Evolutionary conservation across 53 echinoderm and acorn worm genomes (phyloP).

Genomic region (Crossaster papposus): DNA sequence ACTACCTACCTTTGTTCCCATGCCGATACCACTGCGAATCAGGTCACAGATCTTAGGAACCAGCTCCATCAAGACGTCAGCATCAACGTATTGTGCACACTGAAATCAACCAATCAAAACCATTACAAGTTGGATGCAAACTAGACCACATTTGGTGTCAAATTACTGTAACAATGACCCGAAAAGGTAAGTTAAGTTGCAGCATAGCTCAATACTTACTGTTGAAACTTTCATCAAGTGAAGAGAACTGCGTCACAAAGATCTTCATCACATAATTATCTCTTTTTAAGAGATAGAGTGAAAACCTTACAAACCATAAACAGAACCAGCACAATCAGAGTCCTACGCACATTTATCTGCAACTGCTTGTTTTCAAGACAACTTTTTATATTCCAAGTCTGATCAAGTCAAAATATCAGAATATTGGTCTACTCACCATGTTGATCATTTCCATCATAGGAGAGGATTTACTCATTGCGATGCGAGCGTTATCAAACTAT

Average conservation of each 20-base stretch:
- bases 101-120: slow-evolving; percentile 51
- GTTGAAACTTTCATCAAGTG: no score
- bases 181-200: no score
- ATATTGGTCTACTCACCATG: slow-evolving; percentile 63
- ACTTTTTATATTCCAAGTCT: no score
- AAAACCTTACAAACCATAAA: not conserved
- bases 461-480: slow-evolving; percentile 88
- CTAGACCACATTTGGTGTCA: no score
- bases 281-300: not conserved
- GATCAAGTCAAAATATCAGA: no score
- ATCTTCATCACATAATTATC: no score
- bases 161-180: no score
- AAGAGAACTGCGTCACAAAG: no score
- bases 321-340: not conserved
- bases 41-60: slow-evolving; percentile 87
- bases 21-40: slow-evolving; percentile 91
- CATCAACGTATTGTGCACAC: slow-evolving; percentile 96
- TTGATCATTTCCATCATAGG: slow-evolving; percentile 97
- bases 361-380: no score
- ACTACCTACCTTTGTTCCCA: slow-evolving; percentile 85
- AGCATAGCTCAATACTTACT: no score
- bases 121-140: not conserved
- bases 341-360: no score
- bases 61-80: slow-evolving; percentile 81
- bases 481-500: slow-evolving; percentile 88